Evolutionary conservation across 2,113 vertebrate species (phyloP).

Genomic region (Fulica atra): DNA sequence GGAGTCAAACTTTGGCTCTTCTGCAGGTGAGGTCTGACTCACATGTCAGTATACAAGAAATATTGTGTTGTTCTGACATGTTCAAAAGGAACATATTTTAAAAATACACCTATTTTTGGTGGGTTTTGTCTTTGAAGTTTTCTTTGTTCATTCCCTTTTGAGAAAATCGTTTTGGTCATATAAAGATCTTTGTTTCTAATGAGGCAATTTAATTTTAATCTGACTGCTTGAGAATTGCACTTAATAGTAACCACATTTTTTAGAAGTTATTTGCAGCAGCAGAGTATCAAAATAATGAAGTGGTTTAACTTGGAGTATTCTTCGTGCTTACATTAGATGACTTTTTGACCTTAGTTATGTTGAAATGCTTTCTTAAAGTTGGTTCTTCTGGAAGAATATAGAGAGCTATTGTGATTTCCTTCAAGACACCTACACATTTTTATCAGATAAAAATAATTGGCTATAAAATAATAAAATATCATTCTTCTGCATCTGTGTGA

Average conservation of each 20-base stretch:
- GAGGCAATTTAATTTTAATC: background rate
- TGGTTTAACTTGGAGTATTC: background rate
- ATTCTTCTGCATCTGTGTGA: background rate
- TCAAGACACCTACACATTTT: background rate
- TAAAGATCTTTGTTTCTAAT: background rate
- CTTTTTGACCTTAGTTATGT: background rate
- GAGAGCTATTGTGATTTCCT: background rate
- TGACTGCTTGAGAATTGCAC: background rate
- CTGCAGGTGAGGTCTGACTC: background rate
- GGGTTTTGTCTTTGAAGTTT: background rate
- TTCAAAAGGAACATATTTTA: background rate
- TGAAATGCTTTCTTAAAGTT: background rate
- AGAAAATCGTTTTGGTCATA: background rate
- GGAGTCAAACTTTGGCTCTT: background rate
- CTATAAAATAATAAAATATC: background rate
- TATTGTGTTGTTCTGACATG: background rate
- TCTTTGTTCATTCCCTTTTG: background rate
- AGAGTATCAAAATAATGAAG: background rate
- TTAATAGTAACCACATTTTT: background rate
- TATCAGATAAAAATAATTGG: background rate
- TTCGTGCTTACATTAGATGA: background rate
- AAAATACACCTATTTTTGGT: background rate
- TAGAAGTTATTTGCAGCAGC: background rate
- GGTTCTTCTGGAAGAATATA: background rate
- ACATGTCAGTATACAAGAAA: fast-evolving